Base-by-base conservation (phyloP, 1,140 invertebrate species). In the Drosophila funebris region DNA sequence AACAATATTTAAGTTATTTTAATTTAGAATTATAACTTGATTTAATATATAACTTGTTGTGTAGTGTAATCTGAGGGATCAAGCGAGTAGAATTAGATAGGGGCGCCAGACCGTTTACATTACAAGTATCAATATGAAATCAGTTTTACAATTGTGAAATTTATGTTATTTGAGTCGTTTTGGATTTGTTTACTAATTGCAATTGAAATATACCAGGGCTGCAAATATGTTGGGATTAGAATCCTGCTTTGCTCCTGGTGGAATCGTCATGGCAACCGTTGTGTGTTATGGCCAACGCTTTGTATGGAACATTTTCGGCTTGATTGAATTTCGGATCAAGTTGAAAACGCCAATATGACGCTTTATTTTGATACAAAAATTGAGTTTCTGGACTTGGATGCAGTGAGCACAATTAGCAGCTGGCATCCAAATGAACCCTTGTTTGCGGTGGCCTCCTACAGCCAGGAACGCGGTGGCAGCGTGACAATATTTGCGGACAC, bases 401-500 rank as follows among this genome's bases (percentile, higher is more conserved):
- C 95, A 3, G 94, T 97, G 48, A 96, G 95, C 72, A 96, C 96
- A 31, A 94, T 95, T 46, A 94, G 95, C 43, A 93, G 94, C 64
- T 98, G 97, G 97, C 97, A 97, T 92, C 93, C 94, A 16, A 94
- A 94, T 64, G 93, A 95, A 68, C 95, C 97, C 0, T 88, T 98
- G 18, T 92, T 99, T 27, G 97, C 97, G 41, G 94, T 98, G 36
- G 96, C 96, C 9, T 95, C 96, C 2, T 97, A 96, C 91, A 96
- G 95, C 78, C 96, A 97, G 92, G 96, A 97, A 64, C 96, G 95
- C 84, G 97, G 97, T 27, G 97, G 97, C 67, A 95, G 95, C 72
- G 95, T 98, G 1, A 96, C 94, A 57, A 95, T 99, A 69, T 98
- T 97, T 88, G 95, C 97, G 89, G 97, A 98, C 93, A 94, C 95